Conservation (phyloP, 64 coral and sea anemone species). For the Actinia tenebrosa region DNA sequence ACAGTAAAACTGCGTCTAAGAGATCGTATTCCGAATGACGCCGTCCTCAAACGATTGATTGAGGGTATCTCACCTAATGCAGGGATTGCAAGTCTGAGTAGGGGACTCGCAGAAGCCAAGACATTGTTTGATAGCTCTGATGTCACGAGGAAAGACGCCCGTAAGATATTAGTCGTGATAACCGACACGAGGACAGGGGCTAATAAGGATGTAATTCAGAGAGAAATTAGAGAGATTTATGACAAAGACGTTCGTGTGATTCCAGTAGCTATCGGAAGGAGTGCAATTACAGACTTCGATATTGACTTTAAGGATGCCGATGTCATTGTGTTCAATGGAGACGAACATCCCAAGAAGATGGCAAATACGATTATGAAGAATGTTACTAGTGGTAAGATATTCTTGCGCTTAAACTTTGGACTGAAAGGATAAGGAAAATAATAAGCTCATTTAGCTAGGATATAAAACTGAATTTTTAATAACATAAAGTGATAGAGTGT, state of each 20-base stretch:
- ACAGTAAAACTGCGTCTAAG: slow-evolving; percentile 37
- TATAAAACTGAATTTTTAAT: too few relatives aligned
- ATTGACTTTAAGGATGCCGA: slow-evolving; percentile 55
- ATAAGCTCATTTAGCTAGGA: too few relatives aligned
- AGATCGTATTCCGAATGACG: slow-evolving; percentile 30
- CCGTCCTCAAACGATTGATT: slow-evolving; percentile 36
- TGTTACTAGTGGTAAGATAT: slow-evolving; percentile 49
- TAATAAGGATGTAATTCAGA: slow-evolving; percentile 53
- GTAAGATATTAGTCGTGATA: slow-evolving; percentile 65
- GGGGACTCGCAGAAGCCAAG: slow-evolving; percentile 51
- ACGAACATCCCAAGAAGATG: slow-evolving; percentile 50
- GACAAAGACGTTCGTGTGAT: slow-evolving; percentile 29
- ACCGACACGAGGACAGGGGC: slow-evolving; percentile 58
- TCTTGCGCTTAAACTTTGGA: too few relatives aligned
- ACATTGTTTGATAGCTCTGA: slow-evolving; percentile 41
- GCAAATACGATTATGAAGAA: slow-evolving; percentile 64
- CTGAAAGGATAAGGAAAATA: too few relatives aligned
- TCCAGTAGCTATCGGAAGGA: slow-evolving; percentile 71
- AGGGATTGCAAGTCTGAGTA: slow-evolving; percentile 33
- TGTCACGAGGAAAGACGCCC: slow-evolving; percentile 57
- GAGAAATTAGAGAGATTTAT: slow-evolving; percentile 39
- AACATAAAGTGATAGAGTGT: too few relatives aligned
- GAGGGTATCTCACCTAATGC: slow-evolving; percentile 19
- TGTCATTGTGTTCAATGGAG: slow-evolving; percentile 49
- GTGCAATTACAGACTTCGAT: slow-evolving; percentile 50